A percentile compares a stretch with the other conserved stretches of the same genome.
These are phyloP conservation scores for Drosophila ficusphila DNA, from an alignment of 1,140 invertebrate genomes.

Conservation along the genomic window DNA sequence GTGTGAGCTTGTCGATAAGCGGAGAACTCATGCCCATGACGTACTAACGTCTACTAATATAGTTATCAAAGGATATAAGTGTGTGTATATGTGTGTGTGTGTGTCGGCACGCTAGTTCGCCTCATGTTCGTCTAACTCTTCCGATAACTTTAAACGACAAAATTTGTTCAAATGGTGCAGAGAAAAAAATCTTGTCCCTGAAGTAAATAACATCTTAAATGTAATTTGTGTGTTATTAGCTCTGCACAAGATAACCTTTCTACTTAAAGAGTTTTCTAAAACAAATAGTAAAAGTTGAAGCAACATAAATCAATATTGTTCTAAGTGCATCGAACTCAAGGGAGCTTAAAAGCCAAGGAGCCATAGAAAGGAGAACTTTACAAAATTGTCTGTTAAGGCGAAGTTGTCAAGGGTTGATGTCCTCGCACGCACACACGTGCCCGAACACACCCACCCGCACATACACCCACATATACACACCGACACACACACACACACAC, in stretches of 20 bases:
- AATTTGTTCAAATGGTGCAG: conserved; percentile 35
- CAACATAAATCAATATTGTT: background rate
- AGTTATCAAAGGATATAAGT: conserved; percentile 69
- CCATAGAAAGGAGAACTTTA: conserved; percentile 53
- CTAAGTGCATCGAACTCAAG: conserved; percentile 29
- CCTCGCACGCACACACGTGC: conserved; percentile 22
- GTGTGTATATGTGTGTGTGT: conserved; percentile 23
- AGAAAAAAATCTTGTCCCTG: background rate
- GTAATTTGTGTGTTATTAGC: too few relatives aligned
- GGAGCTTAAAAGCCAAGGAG: conserved; percentile 11
- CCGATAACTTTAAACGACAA: conserved; percentile 75
- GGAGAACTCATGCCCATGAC: conserved; percentile 8
- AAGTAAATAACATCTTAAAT: background rate
- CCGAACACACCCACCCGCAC: background rate
- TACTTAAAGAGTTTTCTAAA: too few relatives aligned
- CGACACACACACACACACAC: background rate
- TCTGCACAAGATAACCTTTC: too few relatives aligned
- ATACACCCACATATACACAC: background rate
- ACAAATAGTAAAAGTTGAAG: background rate
- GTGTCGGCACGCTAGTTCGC: conserved; percentile 62
- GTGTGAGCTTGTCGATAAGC: conserved; percentile 60
- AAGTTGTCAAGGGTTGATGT: conserved; percentile 65
- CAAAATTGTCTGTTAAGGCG: conserved; percentile 67
- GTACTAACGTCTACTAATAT: conserved; percentile 47
- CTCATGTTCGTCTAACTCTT: conserved; percentile 70